Base-by-base conservation (phyloP, 2,888 invertebrate species). In the Thecocarcelia acutangulata region DNA sequence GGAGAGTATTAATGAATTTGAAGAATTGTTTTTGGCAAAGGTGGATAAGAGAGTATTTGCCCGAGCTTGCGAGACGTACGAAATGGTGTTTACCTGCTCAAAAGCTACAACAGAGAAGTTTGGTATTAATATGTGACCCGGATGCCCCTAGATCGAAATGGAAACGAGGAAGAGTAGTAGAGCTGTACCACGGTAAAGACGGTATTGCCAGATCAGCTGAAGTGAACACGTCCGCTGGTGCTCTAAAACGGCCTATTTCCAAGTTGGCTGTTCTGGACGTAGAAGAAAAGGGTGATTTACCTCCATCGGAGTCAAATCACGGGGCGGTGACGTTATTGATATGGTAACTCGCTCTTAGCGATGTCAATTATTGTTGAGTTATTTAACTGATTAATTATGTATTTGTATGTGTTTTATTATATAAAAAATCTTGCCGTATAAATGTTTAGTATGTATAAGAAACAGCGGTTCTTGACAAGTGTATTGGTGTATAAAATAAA, bases 21-120 rank as follows among this genome's bases (percentile, higher is more conserved):
- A 54, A 54, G 11, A 54, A 54, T 8, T n/a, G 52, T 28, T 54
- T n/a, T 28, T n/a, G n/a, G 48, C 15, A 19, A 17, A 17, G 19
- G 9, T 48, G 48, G n/a, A n/a, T 54, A 28, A 28, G 54, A 28
- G 52, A 54, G 28, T 54, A 54, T 6, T 28, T 54, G 8, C 52
- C 52, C 3, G 50, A 52, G 1, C 24, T 52, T 2, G 13, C 50
- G 11, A 21, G 21, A 52, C 21, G 50, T 19, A 50, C 50, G 3
- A 50, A 50, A 19, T 21, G 50, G 50, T 52, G 13, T 11, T 8
- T n/a, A 13, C 50, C 50, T 3, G 13, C 50, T 13, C 12, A 48
- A 48, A 1, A 0, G 8, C 6, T 48, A 5, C 5, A 8, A 5
- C 2, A 19, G 17, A 19, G 48, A 19, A 48, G 48, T 17, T 8